Evolutionary conservation across 2,888 invertebrate genomes (phyloP), one percentile per base, ranked within the genome.

Genomic region (Macaria notata): DNA sequence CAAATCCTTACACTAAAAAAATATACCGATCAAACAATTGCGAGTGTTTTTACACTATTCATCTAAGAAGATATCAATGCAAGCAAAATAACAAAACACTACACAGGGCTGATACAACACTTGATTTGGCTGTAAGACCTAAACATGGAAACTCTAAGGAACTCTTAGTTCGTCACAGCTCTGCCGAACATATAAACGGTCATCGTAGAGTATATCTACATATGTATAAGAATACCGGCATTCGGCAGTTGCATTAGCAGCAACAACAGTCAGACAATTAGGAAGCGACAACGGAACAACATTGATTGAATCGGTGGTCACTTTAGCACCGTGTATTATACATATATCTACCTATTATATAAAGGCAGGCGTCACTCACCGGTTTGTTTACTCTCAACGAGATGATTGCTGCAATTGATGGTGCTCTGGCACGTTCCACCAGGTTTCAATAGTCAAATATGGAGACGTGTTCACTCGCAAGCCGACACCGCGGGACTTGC

Each of bases 341-440:
- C 19, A 19, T 19, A 19, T 19, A 19, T 19, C 19, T 19, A 43
- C 52, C 58, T 45, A 68, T 84, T 87, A 86, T 75, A 83, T 84
- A 83, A 80, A 82, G 74, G 70, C 71, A 73, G 73, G 68, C 65
- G 64, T 57, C 61, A 88, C 90, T 88, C 84, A 91, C 90, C 77
- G 75, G 83, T 88, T 90, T 90, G 88, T 89, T 90, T 90, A 86
- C 79, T 80, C 83, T 87, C 86, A 90, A 89, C 83, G 75, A 83
- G 88, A 90, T 89, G 89, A 90, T 91, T 90, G 88, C 84, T 78
- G 72, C 85, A 88, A 87, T 88, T 86, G 71, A 72, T 79, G 75
- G 75, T 74, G 71, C 78, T 83, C 83, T 79, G 83, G 84, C 88
- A 86, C 88, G 86, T 85, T 88, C 87, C 83, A 76, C 69, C 76